These are phyloP conservation scores for Uropetala carovei DNA, from an alignment of 2,888 invertebrate species.

Conservation along the genomic window DNA sequence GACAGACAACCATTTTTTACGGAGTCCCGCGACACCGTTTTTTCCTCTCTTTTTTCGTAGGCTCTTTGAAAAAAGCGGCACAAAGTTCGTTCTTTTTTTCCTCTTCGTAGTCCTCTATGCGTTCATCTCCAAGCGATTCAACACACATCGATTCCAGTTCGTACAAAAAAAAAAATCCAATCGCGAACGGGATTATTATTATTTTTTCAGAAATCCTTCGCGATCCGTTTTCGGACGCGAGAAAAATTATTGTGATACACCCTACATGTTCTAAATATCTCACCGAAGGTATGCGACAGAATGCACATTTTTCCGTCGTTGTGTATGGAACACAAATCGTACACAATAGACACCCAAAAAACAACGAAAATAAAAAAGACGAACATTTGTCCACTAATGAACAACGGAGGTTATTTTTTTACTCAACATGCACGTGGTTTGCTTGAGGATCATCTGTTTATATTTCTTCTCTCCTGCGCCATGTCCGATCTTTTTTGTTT, in stretches of 20 bases:
- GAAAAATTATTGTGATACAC: neutral
- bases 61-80: no score
- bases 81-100: no score
- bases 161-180: neutral
- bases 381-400: neutral
- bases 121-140: no score
- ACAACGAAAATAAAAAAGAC: neutral
- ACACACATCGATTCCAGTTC: no score
- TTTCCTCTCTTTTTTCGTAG: no score
- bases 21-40: no score
- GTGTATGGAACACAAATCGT: neutral
- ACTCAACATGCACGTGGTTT: neutral
- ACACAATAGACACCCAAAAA: conserved; percentile 32
- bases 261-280: neutral
- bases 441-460: no score
- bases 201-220: neutral
- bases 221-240: neutral
- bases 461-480: neutral
- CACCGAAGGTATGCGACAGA: neutral
- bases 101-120: no score
- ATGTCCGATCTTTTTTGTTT: neutral
- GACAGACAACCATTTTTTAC: no score
- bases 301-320: neutral
- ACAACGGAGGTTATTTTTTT: conserved; percentile 6
- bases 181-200: neutral